Base-by-base conservation (phyloP, 2,888 invertebrate species). In the Strigamia transsilvanica region DNA sequence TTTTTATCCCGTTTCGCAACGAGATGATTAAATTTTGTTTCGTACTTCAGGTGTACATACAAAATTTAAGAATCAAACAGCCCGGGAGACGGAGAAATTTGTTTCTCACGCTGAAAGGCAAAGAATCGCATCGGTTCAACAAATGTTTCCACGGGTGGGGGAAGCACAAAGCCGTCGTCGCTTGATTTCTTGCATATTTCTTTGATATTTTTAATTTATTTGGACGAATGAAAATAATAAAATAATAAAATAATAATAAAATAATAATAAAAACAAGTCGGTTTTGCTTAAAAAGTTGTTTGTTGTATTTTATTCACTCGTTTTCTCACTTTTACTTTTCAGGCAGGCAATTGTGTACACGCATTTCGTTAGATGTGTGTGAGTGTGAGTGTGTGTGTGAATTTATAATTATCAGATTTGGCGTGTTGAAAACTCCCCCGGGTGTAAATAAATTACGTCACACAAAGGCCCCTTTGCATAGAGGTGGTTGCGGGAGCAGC, bases 101-200 rank as follows among this genome's bases (percentile, higher is more conserved):
- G 83, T 94, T 97, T 89, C 91, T 98, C 46, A 96, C 98, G 0
- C 91, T 98, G 85, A 99, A 98, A 89, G 95, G 97, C 87, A 97
- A 97, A 87, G 99, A 99, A 89, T 96, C 97, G 15, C 92, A 92
- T 86, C 91, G 96, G 86, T 99, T 99, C 89, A 94, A 94, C 84
- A 97, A 97, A 89, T 99, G 99, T 89, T 99, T 99, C 91, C 99
- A 99, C 88, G 99, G 98, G 83, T 99, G 99, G 99, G 94, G 96
- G 84, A 91, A 92, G 85, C 95, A 97, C 88, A 97, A 96, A 89
- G 90, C 91, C 84, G 92, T 94, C 41, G 93, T 92, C 1, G 42
- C 7, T 27, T 80, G 15, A 15, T 42, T 32, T 46, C 10, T 13
- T 34, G 5, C n/a, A 7, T 13, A 7, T 46, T 13, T 46, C 12